Base-by-base conservation (phyloP, 1,140 invertebrate species). In the Zaprionus lachaisei region DNA sequence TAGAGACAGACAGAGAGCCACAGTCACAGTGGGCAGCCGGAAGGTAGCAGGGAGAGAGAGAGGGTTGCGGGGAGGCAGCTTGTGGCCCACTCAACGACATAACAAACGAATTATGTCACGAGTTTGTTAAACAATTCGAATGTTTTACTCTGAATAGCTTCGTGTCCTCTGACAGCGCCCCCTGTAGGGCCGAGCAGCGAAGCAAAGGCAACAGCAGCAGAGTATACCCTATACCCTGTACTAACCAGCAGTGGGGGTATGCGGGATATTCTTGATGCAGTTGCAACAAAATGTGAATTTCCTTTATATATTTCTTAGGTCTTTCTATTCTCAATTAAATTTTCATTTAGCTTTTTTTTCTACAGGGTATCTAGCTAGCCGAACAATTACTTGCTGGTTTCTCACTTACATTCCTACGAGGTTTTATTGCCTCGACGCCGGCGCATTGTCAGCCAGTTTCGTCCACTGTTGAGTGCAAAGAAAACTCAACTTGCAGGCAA, bases 391-490 rank as follows among this genome's bases (percentile, higher is more conserved):
- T 22, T 0, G 0, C 22, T 1, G 2, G 0, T 31, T 7, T 7
- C 7, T 31, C 31, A 1, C 14, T 7, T 15, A 54, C 20, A 41
- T n/a, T 58, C 28, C 34, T 11, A 34, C 24, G 34, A 58, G 41
- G 49, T 85, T 81, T 85, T 85, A 82, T 82, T 79, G 67, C 84
- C 69, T 79, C 78, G 84, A 72, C 85, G 84, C 85, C 78, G 83
- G 84, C 84, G 84, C 84, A 73, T n/a, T 69, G 26, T 55, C 20
- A 28, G 49, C 31, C 14, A 37, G 60, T 47, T 5, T 22, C 0
- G n/a, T 5, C 15, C 38, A 28, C 22, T 57, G 28, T 14, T 14
- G 67, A 73, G 63, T 67, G 71, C 22, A 65, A 60, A 34, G 22
- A 61, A 44, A 12, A 41, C 63, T 68, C 65, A 61, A 60, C 24